phyloP scores from a whole-genome alignment of 2,888 invertebrate genomes.

The Chrysodeixis includens region DNA sequence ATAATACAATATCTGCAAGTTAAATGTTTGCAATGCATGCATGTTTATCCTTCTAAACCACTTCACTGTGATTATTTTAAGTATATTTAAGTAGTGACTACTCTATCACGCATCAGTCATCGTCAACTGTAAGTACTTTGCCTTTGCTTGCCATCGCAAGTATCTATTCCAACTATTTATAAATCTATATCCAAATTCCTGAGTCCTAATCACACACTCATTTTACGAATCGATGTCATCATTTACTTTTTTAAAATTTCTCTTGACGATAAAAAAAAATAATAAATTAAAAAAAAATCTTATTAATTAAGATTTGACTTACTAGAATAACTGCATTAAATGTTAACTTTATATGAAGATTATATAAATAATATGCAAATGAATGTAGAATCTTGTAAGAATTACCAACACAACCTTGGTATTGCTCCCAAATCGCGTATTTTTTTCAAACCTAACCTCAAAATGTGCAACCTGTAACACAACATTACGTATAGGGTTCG shows the following conservation, averaged over 20 bases:
- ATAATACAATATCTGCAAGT: slow-evolving; percentile 25
- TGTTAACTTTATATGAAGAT: background rate
- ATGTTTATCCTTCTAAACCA: slow-evolving; percentile 44
- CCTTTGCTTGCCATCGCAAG: slow-evolving; percentile 33
- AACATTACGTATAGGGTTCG: slow-evolving; percentile 92
- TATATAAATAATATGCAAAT: background rate
- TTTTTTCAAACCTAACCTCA: background rate
- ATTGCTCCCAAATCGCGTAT: background rate
- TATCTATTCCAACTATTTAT: slow-evolving; percentile 27
- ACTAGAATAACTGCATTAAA: no score
- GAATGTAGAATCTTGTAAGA: no score
- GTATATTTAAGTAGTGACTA: slow-evolving; percentile 43
- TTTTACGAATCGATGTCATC: slow-evolving; percentile 5
- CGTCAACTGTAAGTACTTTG: slow-evolving; percentile 51
- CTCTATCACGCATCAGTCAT: slow-evolving; percentile 39
- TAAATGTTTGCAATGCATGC: slow-evolving; percentile 32
- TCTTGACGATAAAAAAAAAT: slow-evolving; percentile 7
- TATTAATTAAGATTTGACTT: no score
- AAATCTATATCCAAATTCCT: slow-evolving; percentile 40
- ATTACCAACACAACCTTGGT: no score
- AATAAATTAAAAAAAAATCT: no score
- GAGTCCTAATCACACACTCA: slow-evolving; percentile 49
- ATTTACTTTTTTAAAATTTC: slow-evolving; percentile 1
- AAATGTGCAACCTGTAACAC: slow-evolving; percentile 21
- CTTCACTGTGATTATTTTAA: slow-evolving; percentile 54